A percentile compares a stretch with the other conserved stretches of the same genome.
These are phyloP conservation scores for Channa maculata DNA, from an alignment of 2,113 vertebrate genomes.

Conservation along the genomic window DNA sequence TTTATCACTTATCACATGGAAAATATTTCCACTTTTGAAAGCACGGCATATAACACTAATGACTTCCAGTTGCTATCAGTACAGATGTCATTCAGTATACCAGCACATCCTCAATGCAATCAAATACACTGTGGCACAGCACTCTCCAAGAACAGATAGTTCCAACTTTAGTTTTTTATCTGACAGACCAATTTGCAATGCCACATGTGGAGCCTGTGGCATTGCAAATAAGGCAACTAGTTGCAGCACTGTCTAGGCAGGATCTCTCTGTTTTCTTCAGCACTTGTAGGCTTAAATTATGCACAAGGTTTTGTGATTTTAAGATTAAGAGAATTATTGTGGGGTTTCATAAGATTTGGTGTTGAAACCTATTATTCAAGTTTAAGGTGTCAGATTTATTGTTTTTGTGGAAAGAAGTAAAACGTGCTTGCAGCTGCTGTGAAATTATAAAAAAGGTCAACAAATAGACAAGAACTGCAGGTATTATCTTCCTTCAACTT, in stretches of 20 bases:
- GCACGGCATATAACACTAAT: constrained; percentile 36
- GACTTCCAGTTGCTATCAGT: constrained; percentile 65
- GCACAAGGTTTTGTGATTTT: constrained; percentile 10
- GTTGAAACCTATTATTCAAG: not conserved
- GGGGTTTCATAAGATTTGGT: constrained; percentile 9
- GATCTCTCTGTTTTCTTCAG: constrained; percentile 20
- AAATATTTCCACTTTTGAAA: constrained; percentile 33
- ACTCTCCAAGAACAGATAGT: constrained; percentile 23
- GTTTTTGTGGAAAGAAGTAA: constrained; percentile 3
- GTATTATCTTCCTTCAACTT: constrained; percentile 13
- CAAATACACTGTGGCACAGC: constrained; percentile 19
- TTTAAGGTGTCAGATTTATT: not conserved
- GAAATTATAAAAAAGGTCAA: constrained; percentile 14
- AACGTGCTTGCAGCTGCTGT: not conserved
- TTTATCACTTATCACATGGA: not conserved
- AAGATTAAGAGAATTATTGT: constrained; percentile 18
- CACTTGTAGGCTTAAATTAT: constrained; percentile 23
- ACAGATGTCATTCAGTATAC: constrained; percentile 34
- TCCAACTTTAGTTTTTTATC: constrained; percentile 38
- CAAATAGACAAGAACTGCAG: constrained; percentile 9
- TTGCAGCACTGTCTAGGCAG: constrained; percentile 13
- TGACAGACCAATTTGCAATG: constrained; percentile 15
- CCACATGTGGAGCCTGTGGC: constrained; percentile 49
- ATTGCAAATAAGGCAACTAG: constrained; percentile 37
- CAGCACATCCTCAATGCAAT: constrained; percentile 46